Conservation (phyloP, 2,888 invertebrate genomes). For the Glyphotaelius pellucidus region DNA sequence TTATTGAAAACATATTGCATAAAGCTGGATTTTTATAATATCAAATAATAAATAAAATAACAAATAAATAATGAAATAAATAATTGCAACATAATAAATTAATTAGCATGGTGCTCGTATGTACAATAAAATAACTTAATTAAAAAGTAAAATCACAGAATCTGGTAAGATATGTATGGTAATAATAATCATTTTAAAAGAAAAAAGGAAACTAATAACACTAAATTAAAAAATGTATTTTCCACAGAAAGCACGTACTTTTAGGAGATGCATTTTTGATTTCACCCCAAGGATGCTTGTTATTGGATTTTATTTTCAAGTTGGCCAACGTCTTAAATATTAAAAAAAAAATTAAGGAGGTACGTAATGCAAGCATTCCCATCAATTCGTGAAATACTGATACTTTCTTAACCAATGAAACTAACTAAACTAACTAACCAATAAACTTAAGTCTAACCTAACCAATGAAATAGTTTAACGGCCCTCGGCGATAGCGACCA, state of each 20-base stretch:
- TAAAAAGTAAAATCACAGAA: not conserved
- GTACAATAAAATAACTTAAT: not conserved
- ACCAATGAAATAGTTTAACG: not conserved
- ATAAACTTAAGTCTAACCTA: not conserved
- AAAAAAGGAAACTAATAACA: not conserved
- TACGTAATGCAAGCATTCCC: not conserved
- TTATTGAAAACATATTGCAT: not conserved
- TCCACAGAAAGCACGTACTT: not conserved
- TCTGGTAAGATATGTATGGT: not conserved
- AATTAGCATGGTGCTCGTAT: not conserved
- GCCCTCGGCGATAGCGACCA: not conserved
- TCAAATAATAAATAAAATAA: no score
- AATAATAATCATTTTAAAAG: not conserved
- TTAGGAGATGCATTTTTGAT: not conserved
- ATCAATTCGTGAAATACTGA: not conserved
- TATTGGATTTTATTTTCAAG: no score
- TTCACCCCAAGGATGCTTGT: no score
- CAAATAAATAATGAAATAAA: not conserved
- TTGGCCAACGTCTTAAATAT: not conserved
- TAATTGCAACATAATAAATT: not conserved
- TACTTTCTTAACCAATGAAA: no score
- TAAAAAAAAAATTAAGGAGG: not conserved
- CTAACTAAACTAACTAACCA: no score
- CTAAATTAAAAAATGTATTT: not conserved
- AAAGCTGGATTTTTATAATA: not conserved